Evolutionary conservation across 2,888 invertebrate genomes (phyloP).

Genomic region (Drosophila mercatorum): DNA sequence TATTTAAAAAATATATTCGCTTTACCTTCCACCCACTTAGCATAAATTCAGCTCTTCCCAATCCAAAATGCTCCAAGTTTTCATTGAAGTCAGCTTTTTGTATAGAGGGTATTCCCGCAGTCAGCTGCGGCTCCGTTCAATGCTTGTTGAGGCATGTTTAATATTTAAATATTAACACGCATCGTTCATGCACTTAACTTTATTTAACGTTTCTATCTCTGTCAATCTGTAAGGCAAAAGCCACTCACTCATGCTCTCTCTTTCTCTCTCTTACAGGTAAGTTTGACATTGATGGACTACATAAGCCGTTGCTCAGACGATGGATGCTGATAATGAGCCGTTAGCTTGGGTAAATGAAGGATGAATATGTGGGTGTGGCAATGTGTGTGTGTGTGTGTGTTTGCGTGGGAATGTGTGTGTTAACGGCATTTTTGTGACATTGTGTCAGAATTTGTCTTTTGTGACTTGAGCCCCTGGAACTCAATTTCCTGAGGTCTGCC

Average conservation of each 20-base stretch:
- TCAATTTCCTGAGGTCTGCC: neutral
- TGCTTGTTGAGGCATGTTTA: slow-evolving; percentile 19
- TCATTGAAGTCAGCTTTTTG: neutral
- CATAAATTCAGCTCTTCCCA: neutral
- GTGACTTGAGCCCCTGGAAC: slow-evolving; percentile 3
- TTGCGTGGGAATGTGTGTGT: slow-evolving; percentile 12
- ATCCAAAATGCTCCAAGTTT: neutral
- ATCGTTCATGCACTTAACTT: slow-evolving; percentile 29
- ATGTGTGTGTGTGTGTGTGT: slow-evolving; percentile 18
- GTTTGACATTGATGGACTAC: slow-evolving; percentile 77
- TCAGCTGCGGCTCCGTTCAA: neutral
- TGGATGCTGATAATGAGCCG: slow-evolving; percentile 34
- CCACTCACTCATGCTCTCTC: neutral
- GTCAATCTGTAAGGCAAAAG: slow-evolving; percentile 24
- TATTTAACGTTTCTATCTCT: slow-evolving; percentile 35
- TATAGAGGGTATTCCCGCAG: neutral
- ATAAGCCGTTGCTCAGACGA: slow-evolving; percentile 22
- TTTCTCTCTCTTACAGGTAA: slow-evolving; percentile 64
- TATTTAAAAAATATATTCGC: too few relatives aligned
- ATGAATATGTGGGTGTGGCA: neutral
- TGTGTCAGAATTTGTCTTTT: slow-evolving; percentile 21
- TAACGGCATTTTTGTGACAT: slow-evolving; percentile 10
- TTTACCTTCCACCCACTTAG: too few relatives aligned
- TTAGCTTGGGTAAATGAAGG: slow-evolving; percentile 13
- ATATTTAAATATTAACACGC: slow-evolving; percentile 33